Evolutionary conservation across 1,140 invertebrate species (phyloP).

Genomic region (Temnothorax longispinosus): DNA sequence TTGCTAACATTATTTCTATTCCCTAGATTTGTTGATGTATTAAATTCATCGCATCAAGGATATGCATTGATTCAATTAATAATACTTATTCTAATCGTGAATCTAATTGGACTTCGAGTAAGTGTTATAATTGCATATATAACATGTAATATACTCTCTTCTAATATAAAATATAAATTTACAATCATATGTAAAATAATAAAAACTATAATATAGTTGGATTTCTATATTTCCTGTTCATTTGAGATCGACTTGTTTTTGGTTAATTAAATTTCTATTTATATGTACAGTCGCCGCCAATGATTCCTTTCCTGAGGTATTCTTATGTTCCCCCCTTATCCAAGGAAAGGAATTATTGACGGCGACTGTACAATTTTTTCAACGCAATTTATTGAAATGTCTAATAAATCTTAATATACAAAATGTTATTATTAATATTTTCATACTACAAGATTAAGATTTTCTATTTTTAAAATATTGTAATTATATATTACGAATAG

Average conservation of each 20-base stretch:
- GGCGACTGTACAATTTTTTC: too few relatives aligned
- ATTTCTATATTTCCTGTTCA: not conserved
- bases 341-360: too few relatives aligned
- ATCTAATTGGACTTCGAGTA: conserved; percentile 3
- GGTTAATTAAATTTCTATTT: not conserved
- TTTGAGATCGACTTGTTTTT: not conserved
- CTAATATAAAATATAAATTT: not conserved
- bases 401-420: not conserved
- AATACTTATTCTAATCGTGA: not conserved
- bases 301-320: too few relatives aligned
- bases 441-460: not conserved
- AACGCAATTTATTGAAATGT: not conserved
- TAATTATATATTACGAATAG: not conserved
- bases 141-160: not conserved
- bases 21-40: not conserved
- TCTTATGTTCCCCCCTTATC: too few relatives aligned
- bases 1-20: not conserved
- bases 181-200: not conserved
- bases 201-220: not conserved
- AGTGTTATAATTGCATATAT: not conserved
- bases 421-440: not conserved
- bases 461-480: not conserved
- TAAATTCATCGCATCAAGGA: not conserved
- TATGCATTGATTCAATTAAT: not conserved
- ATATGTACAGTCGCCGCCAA: not conserved